Conservation (phyloP, 1,140 invertebrate genomes). For the Drusus annulatus region DNA sequence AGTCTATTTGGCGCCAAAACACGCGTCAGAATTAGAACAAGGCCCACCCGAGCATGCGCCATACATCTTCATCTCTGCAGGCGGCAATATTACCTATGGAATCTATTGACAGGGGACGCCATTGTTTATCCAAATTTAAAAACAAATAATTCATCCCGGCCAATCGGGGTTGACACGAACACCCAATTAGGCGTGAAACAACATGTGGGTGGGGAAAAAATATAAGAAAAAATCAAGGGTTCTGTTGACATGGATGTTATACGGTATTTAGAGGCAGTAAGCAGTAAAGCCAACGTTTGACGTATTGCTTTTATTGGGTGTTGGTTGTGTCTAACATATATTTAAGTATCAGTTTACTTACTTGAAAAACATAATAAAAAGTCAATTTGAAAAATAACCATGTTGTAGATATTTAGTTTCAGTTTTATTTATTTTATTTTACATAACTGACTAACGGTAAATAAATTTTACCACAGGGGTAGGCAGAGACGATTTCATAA, state of each 20-base stretch:
- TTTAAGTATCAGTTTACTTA: no score
- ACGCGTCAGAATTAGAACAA: neutral
- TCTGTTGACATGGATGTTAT: neutral
- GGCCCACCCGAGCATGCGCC: conserved; percentile 17
- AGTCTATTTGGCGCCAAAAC: neutral
- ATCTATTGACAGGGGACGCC: conserved; percentile 11
- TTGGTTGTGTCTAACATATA: neutral
- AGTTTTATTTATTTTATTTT: no score
- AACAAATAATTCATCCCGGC: conserved; percentile 22
- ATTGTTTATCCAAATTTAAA: conserved; percentile 1
- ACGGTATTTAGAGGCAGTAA: conserved; percentile 1
- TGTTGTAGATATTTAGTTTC: no score
- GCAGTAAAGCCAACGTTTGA: neutral
- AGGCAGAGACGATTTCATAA: no score
- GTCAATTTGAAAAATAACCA: no score
- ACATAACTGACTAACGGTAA: no score
- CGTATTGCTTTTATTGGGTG: neutral
- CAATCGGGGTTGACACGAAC: conserved; percentile 28
- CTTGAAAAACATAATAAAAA: no score
- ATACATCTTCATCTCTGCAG: conserved; percentile 14
- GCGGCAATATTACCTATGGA: neutral
- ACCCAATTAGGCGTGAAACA: conserved; percentile 21
- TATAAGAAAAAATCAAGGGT: neutral
- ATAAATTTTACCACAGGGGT: no score
- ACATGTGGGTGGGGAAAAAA: neutral